These are phyloP conservation scores for Gymnothorax reevesii DNA, from an alignment of 2,797 vertebrate species.

Conservation along the genomic window DNA sequence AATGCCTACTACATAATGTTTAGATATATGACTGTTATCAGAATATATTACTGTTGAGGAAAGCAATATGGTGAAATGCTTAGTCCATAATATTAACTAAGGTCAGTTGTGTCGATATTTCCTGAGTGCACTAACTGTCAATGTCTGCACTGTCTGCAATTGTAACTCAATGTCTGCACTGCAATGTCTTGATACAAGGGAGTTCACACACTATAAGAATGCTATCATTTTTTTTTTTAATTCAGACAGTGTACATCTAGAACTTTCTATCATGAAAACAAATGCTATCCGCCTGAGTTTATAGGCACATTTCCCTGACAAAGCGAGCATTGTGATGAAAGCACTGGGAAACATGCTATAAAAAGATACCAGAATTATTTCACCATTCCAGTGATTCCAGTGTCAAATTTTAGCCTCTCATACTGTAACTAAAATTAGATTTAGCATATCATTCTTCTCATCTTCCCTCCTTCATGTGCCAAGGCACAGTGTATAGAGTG, in stretches of 20 bases:
- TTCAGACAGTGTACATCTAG: no score
- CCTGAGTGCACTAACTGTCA: no score
- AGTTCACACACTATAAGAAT: not conserved
- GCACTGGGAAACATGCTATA: conserved; percentile 36
- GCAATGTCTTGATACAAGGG: not conserved
- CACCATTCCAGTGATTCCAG: conserved; percentile 33
- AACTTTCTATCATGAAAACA: not conserved
- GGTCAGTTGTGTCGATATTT: not conserved
- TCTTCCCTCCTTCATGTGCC: not conserved
- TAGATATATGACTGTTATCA: not conserved
- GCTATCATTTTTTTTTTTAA: not conserved
- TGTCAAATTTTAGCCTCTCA: conserved; percentile 39
- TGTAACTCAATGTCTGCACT: not conserved
- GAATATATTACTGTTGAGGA: no score
- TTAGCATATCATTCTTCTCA: not conserved
- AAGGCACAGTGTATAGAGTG: conserved; percentile 10
- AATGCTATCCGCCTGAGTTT: not conserved
- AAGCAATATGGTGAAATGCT: not conserved
- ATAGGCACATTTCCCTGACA: conserved; percentile 5
- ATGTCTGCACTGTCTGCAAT: no score
- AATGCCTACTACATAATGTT: not conserved
- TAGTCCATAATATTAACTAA: not conserved
- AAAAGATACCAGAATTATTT: conserved; percentile 45
- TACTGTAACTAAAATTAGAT: conserved; percentile 41
- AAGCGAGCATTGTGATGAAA: not conserved